A percentile compares a stretch with the other conserved stretches of the same genome.
Evolutionary conservation across 2,888 invertebrate genomes (phyloP).

Genomic region (Caenorhabditis sulstoni): DNA sequence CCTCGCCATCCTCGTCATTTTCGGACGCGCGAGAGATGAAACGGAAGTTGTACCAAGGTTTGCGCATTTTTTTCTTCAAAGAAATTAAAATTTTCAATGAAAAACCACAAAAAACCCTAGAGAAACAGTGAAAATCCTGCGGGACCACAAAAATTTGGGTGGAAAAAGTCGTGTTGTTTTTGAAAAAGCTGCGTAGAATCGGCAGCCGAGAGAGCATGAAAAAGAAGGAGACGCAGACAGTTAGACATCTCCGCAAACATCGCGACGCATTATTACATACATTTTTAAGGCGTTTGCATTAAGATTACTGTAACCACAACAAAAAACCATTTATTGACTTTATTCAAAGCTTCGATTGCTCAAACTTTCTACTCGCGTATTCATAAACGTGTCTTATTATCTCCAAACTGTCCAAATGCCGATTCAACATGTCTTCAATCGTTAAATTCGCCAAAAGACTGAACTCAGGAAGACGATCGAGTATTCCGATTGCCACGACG

Average conservation of each 20-base stretch:
- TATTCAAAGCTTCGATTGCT: conserved; percentile 47
- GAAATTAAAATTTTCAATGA: background rate
- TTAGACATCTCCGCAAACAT: no score
- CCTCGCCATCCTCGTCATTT: background rate
- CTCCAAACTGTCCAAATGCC: conserved; percentile 20
- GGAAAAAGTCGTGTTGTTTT: no score
- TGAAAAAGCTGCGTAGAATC: no score
- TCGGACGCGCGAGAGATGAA: background rate
- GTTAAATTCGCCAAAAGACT: conserved; percentile 48
- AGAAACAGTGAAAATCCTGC: no score
- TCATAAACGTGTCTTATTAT: conserved; percentile 48
- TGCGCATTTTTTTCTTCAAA: background rate
- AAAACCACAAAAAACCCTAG: no score
- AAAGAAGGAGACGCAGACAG: no score
- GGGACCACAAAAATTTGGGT: no score
- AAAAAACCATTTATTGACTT: no score
- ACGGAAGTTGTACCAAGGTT: background rate
- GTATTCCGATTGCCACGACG: conserved; percentile 61
- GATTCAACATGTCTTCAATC: conserved; percentile 16
- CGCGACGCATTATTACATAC: no score
- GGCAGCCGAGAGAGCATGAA: no score
- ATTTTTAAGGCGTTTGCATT: no score
- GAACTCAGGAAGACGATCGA: conserved; percentile 47
- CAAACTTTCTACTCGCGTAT: conserved; percentile 17
- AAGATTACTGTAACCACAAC: no score